Evolutionary conservation across 2,888 invertebrate genomes (phyloP).

Genomic region (Hecatera dysodea): DNA sequence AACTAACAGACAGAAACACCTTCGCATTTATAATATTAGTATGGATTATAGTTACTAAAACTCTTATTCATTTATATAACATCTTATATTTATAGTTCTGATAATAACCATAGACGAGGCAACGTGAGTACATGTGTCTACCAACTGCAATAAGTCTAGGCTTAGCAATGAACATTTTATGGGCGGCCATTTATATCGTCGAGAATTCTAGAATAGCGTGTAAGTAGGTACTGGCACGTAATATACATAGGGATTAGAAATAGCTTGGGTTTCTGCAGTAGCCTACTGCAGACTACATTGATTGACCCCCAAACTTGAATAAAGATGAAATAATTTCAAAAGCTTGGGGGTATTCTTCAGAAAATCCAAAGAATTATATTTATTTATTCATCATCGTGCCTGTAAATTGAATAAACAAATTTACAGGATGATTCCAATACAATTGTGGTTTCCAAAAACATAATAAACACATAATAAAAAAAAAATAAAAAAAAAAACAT

Average conservation of each 20-base stretch:
- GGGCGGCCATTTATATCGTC: conserved; percentile 13
- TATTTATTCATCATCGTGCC: no score
- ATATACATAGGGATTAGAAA: neutral
- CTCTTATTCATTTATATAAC: no score
- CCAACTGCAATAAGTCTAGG: conserved; percentile 1
- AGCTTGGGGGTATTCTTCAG: no score
- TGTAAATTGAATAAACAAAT: no score
- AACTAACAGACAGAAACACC: neutral
- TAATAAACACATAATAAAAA: no score
- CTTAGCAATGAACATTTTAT: conserved; percentile 1
- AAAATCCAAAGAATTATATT: no score
- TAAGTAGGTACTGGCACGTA: neutral
- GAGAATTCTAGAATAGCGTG: neutral
- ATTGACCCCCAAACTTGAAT: neutral
- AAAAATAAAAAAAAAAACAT: no score
- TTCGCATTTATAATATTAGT: neutral
- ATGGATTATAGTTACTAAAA: neutral
- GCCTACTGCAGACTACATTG: neutral
- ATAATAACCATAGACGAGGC: neutral
- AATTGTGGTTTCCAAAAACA: no score
- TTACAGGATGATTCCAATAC: no score
- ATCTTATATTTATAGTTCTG: neutral
- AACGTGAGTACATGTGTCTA: neutral
- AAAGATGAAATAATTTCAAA: no score
- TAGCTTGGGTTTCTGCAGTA: neutral